Evolutionary conservation across 2,797 vertebrate genomes (phyloP), one percentile per base, ranked within the genome.

Genomic region (Carapus acus): DNA sequence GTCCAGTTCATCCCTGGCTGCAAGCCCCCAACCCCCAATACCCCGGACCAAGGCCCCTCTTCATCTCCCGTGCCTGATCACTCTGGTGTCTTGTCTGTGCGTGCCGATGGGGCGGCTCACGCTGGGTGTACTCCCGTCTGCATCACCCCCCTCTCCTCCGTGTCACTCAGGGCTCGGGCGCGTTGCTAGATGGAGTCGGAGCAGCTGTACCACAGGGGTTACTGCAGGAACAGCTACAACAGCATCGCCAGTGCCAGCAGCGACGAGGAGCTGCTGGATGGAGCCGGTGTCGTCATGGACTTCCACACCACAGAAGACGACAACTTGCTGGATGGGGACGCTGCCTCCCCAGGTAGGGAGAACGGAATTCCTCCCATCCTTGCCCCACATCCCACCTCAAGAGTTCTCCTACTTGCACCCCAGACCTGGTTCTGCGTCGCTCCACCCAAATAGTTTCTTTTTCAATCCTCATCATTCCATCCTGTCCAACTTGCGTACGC

Each of bases 141-240:
- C 57, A 51, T 33, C 57, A 34, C 59, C 7, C 42, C 41, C 44
- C 15, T 4, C 21, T 22, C 37, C 23, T 51, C 13, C 52, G 36
- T 59, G 43, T 67, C 64, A 48, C 50, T 68, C 86, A 95, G 93
- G 88, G 85, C 65, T 75, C 82, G 74, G 79, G 77, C 20, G 79
- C 74, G 67, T 85, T 89, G 86, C 91, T 98, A 93, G 92, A 98
- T 98, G 96, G 96, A 98, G 94, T 98, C 95, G 87, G 94, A 97
- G 87, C 96, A 98, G 88, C 87, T 98, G 84, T 97, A 96, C 87
- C 93, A 91, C 85, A 93, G 94, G 88, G 92, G 92, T 78, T 94
- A 92, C 87, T 93, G 89, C 86, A 90, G 94, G 83, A 98, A 94
- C 90, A 98, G 95, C 83, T 98, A 98, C 88, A 97, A 98, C 87